Evolutionary conservation across 1,140 invertebrate genomes (phyloP).

Genomic region (Caenorhabditis brenneri): DNA sequence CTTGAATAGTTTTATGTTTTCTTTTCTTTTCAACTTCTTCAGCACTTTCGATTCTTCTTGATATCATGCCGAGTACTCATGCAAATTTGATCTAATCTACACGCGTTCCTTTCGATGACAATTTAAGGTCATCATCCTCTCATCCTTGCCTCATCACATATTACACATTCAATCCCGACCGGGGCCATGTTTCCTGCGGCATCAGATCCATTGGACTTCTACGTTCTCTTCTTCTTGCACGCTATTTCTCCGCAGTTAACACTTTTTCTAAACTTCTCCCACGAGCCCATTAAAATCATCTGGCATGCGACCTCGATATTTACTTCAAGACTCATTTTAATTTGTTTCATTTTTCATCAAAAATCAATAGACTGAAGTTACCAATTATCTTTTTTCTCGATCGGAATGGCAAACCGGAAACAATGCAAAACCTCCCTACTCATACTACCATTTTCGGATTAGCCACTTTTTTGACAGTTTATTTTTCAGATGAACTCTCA

Average conservation of each 20-base stretch:
- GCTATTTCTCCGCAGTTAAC: not conserved
- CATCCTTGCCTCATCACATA: not conserved
- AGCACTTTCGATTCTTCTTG: not conserved
- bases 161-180: constrained; percentile 11
- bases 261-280: not conserved
- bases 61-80: constrained; percentile 28
- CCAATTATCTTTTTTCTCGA: not conserved
- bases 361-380: not conserved
- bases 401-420: not conserved
- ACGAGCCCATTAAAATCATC: not conserved
- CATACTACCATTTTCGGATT: not conserved
- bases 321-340: not conserved
- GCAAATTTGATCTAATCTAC: constrained; percentile 19
- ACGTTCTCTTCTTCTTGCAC: not conserved
- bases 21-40: not conserved
- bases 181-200: not conserved
- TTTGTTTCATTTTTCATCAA: not conserved
- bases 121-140: constrained; percentile 9
- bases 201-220: not conserved
- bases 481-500: not conserved
- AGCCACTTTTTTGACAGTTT: not conserved
- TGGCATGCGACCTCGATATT: not conserved
- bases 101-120: not conserved
- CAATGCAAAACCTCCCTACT: not conserved
- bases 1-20: constrained; percentile 62